Evolutionary conservation across 2,113 vertebrate species (phyloP), one percentile per base, ranked within the genome.

Genomic region (Aegithalos caudatus): DNA sequence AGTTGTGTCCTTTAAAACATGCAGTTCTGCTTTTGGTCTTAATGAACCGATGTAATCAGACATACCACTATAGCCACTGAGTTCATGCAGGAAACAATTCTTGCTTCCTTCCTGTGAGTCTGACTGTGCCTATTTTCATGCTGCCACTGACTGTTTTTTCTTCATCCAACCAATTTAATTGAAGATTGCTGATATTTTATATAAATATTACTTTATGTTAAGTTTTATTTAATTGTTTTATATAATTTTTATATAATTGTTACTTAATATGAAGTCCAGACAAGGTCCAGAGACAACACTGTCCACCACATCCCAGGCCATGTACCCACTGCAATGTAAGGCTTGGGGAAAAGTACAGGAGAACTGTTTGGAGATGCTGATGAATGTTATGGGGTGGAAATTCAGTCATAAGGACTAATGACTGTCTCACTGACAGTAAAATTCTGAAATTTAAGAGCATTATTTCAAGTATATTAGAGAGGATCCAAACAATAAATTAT

Each of bases 391-490:
- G 66, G 92, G 11, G 3, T 91, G 71, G 79, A 95, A 97, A 97
- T 95, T 95, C 93, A 94, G 92, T 94, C 95, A 97, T 92, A 95
- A 96, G 96, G 96, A 94, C 96, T 96, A 97, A 97, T 97, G 95
- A 96, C 90, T 97, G 73, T 95, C 95, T 97, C 76, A 90, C 84
- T 94, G 95, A 96, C 86, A 86, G 90, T 97, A 96, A 97, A 97
- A 96, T 94, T 94, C 66, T 74, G 86, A 97, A 97, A 96, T 97
- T 95, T 97, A 96, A 92, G 90, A 82, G 86, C 95, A 95, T 97
- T 97, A 96, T 95, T 97, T 97, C 90, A 96, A 90, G 93, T 95
- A 97, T 97, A 97, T 97, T 97, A 87, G 72, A 72, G 86, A 96
- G 85, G 81, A 96, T 81, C 92, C 81, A 97, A 97, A 96, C 88